phyloP scores from a whole-genome alignment of 2,888 invertebrate genomes.

The Nephrotoma flavescens region DNA sequence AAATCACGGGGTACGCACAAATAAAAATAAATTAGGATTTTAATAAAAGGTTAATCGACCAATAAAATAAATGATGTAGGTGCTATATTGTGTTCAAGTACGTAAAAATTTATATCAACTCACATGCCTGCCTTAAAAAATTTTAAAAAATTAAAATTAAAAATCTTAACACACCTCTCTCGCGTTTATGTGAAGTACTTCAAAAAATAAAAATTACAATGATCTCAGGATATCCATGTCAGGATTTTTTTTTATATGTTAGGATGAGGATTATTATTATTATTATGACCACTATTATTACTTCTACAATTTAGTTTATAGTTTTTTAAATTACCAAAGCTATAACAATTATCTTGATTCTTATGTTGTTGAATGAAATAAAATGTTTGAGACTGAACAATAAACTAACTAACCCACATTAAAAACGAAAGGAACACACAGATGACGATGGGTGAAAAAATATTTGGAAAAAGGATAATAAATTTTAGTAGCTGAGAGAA shows the following conservation, averaged over 20 bases:
- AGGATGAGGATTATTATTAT: neutral
- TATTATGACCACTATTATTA: neutral
- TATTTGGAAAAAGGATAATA: neutral
- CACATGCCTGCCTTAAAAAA: neutral
- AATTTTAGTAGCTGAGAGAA: neutral
- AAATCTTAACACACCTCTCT: neutral
- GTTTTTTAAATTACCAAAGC: neutral
- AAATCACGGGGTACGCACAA: neutral
- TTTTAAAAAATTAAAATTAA: neutral
- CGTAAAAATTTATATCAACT: neutral
- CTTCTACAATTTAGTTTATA: neutral
- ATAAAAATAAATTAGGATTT: neutral
- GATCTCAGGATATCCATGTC: neutral
- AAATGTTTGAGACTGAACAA: neutral
- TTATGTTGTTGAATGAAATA: neutral
- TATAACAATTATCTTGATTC: neutral
- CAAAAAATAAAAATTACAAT: neutral
- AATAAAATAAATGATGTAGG: neutral
- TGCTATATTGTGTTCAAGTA: neutral
- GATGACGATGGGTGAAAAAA: neutral
- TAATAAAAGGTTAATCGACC: neutral
- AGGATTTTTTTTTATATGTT: neutral
- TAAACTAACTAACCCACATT: neutral
- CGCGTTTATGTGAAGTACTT: neutral
- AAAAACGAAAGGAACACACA: neutral